These are phyloP conservation scores for Mionectes macconnelli DNA, from an alignment of 2,113 vertebrate species.

Conservation along the genomic window DNA sequence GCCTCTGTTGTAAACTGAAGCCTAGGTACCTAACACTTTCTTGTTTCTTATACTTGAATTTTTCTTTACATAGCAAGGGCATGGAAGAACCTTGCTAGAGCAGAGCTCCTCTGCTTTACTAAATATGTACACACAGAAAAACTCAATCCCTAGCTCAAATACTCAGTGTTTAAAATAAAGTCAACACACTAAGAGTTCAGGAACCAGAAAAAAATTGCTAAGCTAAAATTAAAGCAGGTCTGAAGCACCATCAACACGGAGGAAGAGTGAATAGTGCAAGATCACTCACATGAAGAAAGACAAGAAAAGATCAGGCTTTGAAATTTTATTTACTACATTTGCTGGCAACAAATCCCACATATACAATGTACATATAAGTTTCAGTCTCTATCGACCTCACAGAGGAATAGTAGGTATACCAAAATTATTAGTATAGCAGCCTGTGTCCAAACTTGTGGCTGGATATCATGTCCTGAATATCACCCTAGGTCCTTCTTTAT, in stretches of 20 bases:
- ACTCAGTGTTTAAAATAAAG: background rate
- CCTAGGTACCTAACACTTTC: background rate
- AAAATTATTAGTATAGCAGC: background rate
- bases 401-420: background rate
- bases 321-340: background rate
- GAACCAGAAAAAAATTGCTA: background rate
- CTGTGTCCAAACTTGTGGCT: background rate
- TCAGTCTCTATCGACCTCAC: background rate
- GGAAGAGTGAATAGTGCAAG: background rate
- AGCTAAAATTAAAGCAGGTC: background rate
- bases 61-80: background rate
- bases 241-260: background rate
- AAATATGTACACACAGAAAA: background rate
- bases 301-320: background rate
- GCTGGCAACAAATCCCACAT: background rate
- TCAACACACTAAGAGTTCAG: background rate
- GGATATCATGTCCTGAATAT: background rate
- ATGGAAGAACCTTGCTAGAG: background rate
- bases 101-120: background rate
- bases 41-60: background rate
- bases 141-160: background rate
- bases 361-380: background rate
- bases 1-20: background rate
- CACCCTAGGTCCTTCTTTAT: background rate
- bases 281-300: background rate